Percentiles rank a stretch among this genome's conserved stretches.
phyloP scores from a whole-genome alignment of 2,113 vertebrate genomes.

The Holacanthus passer region DNA sequence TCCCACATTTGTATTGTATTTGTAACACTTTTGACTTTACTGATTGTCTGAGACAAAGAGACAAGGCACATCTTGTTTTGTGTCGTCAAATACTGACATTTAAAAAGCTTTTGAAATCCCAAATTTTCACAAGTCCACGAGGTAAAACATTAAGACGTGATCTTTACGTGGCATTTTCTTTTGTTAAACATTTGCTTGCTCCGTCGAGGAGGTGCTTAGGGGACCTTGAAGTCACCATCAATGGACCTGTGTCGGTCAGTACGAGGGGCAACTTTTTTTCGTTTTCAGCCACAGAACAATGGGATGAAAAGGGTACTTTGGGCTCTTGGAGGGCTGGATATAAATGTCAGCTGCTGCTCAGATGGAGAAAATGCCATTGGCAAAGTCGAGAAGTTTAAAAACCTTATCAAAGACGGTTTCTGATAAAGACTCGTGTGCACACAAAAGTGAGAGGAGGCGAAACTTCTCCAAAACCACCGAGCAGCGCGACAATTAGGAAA shows the following conservation, averaged over 20 bases:
- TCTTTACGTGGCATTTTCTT: constrained; percentile 67
- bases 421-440: constrained; percentile 49
- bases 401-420: constrained; percentile 52
- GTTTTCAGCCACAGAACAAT: constrained; percentile 61
- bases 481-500: constrained; percentile 6
- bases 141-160: constrained; percentile 55
- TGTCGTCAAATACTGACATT: constrained; percentile 55
- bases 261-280: constrained; percentile 50
- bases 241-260: constrained; percentile 32
- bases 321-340: constrained; percentile 55
- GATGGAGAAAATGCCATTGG: constrained; percentile 63
- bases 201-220: constrained; percentile 51
- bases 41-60: constrained; percentile 23
- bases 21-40: not conserved
- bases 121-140: constrained; percentile 37
- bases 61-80: constrained; percentile 11
- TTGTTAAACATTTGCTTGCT: constrained; percentile 65
- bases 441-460: constrained; percentile 29
- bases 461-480: constrained; percentile 28
- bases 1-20: constrained; percentile 3
- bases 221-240: constrained; percentile 64
- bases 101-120: constrained; percentile 56
- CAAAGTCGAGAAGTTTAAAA: constrained; percentile 67
- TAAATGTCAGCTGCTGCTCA: constrained; percentile 74
- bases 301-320: constrained; percentile 56